Conservation (phyloP, 2,797 vertebrate genomes). For the Sebastes steindachneri region DNA sequence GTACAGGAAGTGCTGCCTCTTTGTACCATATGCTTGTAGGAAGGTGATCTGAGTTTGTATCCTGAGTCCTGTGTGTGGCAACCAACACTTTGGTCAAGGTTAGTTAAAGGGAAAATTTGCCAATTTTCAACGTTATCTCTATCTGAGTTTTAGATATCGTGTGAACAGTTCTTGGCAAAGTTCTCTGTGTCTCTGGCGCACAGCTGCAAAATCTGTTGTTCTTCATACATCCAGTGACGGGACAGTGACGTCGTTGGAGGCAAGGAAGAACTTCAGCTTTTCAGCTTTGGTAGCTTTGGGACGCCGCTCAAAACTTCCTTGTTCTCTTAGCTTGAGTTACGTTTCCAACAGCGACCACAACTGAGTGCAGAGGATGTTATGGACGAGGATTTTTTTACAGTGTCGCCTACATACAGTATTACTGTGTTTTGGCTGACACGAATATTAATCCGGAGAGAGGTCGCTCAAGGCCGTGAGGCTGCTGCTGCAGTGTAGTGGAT, state of each 20-base stretch:
- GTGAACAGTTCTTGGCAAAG: too few relatives aligned
- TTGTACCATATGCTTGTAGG: background rate
- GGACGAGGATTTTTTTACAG: too few relatives aligned
- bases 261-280: too few relatives aligned
- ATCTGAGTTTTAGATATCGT: too few relatives aligned
- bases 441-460: background rate
- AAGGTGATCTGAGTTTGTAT: background rate
- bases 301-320: rapidly evolving
- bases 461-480: background rate
- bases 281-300: background rate
- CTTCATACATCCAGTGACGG: too few relatives aligned
- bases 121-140: too few relatives aligned
- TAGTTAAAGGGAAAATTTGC: background rate
- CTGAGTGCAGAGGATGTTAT: background rate
- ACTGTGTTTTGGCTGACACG: too few relatives aligned
- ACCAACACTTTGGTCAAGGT: background rate
- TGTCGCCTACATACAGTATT: too few relatives aligned
- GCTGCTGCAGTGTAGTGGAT: background rate
- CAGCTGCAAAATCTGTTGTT: too few relatives aligned
- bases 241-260: too few relatives aligned
- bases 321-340: background rate
- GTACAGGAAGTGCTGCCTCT: background rate
- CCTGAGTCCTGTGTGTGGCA: background rate
- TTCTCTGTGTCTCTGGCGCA: too few relatives aligned
- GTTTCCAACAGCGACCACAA: background rate